Evolutionary conservation across 2,888 invertebrate species (phyloP).

Genomic region (Ditylenchus weischeri): DNA sequence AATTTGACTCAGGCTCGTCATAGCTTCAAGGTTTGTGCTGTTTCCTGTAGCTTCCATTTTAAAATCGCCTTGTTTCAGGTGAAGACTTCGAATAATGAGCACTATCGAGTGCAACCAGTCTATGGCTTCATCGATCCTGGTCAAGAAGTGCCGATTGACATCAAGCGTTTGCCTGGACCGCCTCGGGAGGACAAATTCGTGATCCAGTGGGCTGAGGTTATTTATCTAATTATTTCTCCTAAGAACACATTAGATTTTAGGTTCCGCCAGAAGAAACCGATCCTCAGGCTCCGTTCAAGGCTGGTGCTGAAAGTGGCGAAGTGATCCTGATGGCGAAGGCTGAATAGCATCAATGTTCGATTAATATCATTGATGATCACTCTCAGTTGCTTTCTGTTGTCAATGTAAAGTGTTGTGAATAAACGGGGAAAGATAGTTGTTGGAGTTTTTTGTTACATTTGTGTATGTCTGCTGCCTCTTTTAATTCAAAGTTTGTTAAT

Average conservation of each 20-base stretch:
- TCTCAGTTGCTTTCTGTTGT: no score
- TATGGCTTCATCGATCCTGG: constrained; percentile 27
- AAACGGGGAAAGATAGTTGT: no score
- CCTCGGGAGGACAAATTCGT: constrained; percentile 38
- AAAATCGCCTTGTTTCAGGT: constrained; percentile 11
- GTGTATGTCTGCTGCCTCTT: no score
- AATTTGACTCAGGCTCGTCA: constrained; percentile 38
- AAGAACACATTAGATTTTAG: no score
- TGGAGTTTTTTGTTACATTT: no score
- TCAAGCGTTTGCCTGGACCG: constrained; percentile 30
- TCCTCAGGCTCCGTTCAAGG: constrained; percentile 38
- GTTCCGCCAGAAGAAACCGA: constrained; percentile 38
- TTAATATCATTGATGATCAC: no score
- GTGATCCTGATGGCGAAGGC: constrained; percentile 35
- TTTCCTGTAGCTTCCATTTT: neutral
- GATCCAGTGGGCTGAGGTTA: constrained; percentile 34
- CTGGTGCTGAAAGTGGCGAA: constrained; percentile 35
- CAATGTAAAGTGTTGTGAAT: no score
- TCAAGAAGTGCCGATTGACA: constrained; percentile 15
- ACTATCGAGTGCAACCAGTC: constrained; percentile 29
- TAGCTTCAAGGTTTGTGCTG: constrained; percentile 42
- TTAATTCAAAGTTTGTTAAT: no score
- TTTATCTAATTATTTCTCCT: no score
- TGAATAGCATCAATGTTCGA: constrained; percentile 7
- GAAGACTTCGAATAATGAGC: constrained; percentile 27